Conservation (phyloP, 1,140 invertebrate genomes). For the Leptopilina clavipes region DNA sequence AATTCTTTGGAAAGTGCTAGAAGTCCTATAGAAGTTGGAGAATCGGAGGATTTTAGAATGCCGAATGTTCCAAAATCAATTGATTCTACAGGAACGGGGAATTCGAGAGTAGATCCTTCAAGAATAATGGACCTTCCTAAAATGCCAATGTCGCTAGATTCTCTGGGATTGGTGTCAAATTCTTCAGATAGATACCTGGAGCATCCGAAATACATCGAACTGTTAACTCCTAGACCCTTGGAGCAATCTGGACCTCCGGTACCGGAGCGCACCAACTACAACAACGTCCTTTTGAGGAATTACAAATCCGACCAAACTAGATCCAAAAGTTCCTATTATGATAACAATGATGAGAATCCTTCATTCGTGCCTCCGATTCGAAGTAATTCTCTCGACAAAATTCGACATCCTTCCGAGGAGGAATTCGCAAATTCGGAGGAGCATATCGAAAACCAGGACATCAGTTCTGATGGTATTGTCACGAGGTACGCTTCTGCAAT, state of each 20-base stretch:
- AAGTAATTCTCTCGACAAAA: slow-evolving; percentile 24
- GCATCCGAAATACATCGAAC: not conserved
- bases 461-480: slow-evolving; percentile 66
- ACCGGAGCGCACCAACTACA: not conserved
- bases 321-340: slow-evolving; percentile 16
- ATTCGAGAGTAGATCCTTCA: not conserved
- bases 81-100: not conserved
- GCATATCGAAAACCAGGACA: slow-evolving; percentile 71
- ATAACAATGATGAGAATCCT: slow-evolving; percentile 32
- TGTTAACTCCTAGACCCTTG: not conserved
- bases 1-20: not conserved
- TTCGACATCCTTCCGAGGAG: not conserved
- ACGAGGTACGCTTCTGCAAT: slow-evolving; percentile 69
- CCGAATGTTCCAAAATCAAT: not conserved
- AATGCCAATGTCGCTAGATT: not conserved
- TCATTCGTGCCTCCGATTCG: slow-evolving; percentile 34
- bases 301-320: slow-evolving; percentile 4
- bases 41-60: not conserved
- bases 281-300: not conserved
- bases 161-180: too few relatives aligned
- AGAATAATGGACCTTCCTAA: not conserved
- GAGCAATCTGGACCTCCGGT: slow-evolving; percentile 1
- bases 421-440: slow-evolving; percentile 53
- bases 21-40: not conserved
- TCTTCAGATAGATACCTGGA: not conserved